Evolutionary conservation across 2,888 invertebrate species (phyloP), one percentile per base, ranked within the genome.

Genomic region (Nemurella pictetii): DNA sequence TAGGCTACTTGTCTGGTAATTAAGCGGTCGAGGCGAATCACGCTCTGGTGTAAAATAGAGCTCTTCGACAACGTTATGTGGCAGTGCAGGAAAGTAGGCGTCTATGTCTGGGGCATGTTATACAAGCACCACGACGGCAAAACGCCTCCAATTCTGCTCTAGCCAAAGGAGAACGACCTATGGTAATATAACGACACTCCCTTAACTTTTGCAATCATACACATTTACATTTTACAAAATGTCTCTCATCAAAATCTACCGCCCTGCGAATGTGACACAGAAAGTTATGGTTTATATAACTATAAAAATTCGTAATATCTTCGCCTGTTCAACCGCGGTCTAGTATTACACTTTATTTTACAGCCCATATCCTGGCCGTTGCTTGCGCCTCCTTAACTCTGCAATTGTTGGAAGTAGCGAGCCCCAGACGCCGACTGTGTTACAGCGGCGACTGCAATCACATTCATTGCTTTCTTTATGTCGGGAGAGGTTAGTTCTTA

Each of bases 391-490:
- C 36, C 80, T 35, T 80, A 80, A 80, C 35, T 35, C 80, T 26
- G 80, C 30, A 80, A 80, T 32, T 30, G 80, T 75, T 27, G 27
- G 29, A 75, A 29, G 20, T 75, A n/a, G 75, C 75, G 9, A 55
- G 55, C n/a, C n/a, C n/a, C n/a, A n/a, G n/a, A n/a, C n/a, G n/a
- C 15, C 4, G 80, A 29, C 28, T 26, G 20, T 36, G 80, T 35
- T 35, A 26, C 0, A 80, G 80, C 15, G 80, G 32, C 80, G 55
- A 26, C 25, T 35, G 80, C 80, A 80, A 80, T 80, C 80, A 80
- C 80, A 80, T 80, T 80, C 80, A 80, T 35, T 36, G 80, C 80
- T 26, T 80, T 29, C 80, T 80, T 80, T 80, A 80, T 80, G 80
- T 80, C 32, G 80, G 55, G 55, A 55, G 28, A 30, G 80, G 80